phyloP scores from a whole-genome alignment of 2,888 invertebrate genomes.

The Exephanes ischioxanthus region DNA sequence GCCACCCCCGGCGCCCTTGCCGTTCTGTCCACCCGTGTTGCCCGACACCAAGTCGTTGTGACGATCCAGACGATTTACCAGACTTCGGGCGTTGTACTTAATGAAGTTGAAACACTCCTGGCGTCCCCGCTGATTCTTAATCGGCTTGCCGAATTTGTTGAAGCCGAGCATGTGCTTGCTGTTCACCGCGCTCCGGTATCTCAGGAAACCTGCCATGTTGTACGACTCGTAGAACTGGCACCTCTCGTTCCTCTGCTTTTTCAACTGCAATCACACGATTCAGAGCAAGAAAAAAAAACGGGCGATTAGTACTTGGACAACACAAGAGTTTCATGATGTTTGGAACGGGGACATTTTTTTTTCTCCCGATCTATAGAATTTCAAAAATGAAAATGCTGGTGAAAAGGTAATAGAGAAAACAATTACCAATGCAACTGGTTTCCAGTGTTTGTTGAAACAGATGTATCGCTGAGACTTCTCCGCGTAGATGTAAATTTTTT shows the following conservation, averaged over 20 bases:
- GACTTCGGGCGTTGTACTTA: conserved; percentile 88
- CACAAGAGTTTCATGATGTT: background rate
- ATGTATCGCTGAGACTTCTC: conserved; percentile 91
- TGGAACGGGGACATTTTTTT: background rate
- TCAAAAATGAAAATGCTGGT: background rate
- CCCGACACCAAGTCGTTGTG: conserved; percentile 88
- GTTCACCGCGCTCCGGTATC: conserved; percentile 88
- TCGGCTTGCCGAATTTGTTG: conserved; percentile 87
- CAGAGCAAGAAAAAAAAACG: background rate
- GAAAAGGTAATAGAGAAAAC: conserved; percentile 12
- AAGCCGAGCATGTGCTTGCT: conserved; percentile 88
- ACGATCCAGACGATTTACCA: conserved; percentile 87
- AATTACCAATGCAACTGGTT: conserved; percentile 90
- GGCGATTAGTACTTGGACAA: conserved; percentile 7
- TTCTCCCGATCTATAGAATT: background rate
- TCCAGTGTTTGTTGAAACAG: conserved; percentile 91
- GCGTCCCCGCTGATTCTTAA: conserved; percentile 84
- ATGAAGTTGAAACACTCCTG: conserved; percentile 88
- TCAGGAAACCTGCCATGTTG: conserved; percentile 87
- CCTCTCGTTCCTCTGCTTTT: conserved; percentile 87
- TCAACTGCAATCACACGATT: conserved; percentile 86
- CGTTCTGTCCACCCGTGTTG: conserved; percentile 81
- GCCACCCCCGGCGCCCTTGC: conserved; percentile 79
- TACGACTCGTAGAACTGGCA: conserved; percentile 89
- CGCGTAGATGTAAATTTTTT: conserved; percentile 89